Conservation (phyloP, 2,797 vertebrate genomes). For the Sternotherus odoratus region DNA sequence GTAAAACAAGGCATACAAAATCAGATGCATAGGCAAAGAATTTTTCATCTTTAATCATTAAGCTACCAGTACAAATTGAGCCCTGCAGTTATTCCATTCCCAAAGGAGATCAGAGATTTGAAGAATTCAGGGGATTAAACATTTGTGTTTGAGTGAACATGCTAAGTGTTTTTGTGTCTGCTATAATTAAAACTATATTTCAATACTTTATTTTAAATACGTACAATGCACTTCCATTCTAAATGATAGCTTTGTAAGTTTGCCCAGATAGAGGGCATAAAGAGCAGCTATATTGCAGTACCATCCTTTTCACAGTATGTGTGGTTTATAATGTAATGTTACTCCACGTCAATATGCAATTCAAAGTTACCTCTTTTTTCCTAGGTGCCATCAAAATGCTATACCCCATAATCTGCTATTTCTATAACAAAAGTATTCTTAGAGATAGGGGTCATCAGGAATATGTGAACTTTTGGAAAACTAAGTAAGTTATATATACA, state of each 20-base stretch:
- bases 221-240: slow-evolving; percentile 11
- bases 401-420: not conserved
- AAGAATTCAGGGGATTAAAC: slow-evolving; percentile 87
- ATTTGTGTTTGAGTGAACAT: slow-evolving; percentile 85
- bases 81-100: slow-evolving; percentile 85
- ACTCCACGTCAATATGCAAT: not conserved
- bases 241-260: slow-evolving; percentile 45
- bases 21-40: slow-evolving; percentile 85
- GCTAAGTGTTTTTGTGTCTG: slow-evolving; percentile 80
- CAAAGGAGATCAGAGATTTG: slow-evolving; percentile 84
- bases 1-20: slow-evolving; percentile 85
- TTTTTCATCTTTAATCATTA: slow-evolving; percentile 90
- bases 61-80: slow-evolving; percentile 88
- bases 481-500: not conserved
- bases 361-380: not conserved
- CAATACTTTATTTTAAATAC: slow-evolving; percentile 71
- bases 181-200: slow-evolving; percentile 82
- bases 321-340: slow-evolving; percentile 1
- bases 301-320: slow-evolving; percentile 4
- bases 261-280: slow-evolving; percentile 1
- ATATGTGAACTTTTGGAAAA: not conserved
- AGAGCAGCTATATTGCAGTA: not conserved
- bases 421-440: not conserved
- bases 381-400: not conserved
- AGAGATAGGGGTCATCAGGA: not conserved